Conservation (phyloP, 2,113 vertebrate species). For the Phalacrocorax brasilianus region DNA sequence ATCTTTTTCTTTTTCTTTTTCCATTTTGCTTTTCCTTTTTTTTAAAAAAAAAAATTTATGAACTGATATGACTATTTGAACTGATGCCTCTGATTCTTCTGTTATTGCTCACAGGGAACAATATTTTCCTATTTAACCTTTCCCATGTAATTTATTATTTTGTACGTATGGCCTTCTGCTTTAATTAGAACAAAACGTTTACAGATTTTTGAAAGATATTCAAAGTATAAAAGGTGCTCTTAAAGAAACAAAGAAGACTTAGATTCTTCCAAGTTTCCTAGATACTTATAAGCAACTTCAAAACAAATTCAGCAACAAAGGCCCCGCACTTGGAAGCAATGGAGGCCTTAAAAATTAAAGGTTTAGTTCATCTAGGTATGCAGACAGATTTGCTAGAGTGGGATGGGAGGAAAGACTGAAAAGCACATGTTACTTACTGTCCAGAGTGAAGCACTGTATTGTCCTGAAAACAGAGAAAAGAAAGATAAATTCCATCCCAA, state of each 20-base stretch:
- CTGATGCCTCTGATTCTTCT: background rate
- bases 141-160: background rate
- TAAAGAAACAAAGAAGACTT: background rate
- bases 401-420: background rate
- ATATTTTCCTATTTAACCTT: background rate
- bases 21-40: rapidly evolving
- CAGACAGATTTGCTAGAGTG: background rate
- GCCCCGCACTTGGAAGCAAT: rapidly evolving
- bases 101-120: background rate
- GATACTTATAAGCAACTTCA: background rate
- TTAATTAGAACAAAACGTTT: background rate
- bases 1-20: too few relatives aligned
- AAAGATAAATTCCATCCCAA: background rate
- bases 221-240: rapidly evolving
- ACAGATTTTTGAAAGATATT: background rate
- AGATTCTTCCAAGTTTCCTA: background rate
- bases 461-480: background rate
- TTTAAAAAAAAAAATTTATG: background rate
- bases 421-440: background rate
- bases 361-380: background rate
- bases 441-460: background rate
- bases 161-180: background rate
- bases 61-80: background rate
- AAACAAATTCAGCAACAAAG: background rate
- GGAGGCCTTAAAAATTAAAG: background rate